Conservation (phyloP, 2,888 invertebrate species). For the Lasioglossum figueresi region DNA sequence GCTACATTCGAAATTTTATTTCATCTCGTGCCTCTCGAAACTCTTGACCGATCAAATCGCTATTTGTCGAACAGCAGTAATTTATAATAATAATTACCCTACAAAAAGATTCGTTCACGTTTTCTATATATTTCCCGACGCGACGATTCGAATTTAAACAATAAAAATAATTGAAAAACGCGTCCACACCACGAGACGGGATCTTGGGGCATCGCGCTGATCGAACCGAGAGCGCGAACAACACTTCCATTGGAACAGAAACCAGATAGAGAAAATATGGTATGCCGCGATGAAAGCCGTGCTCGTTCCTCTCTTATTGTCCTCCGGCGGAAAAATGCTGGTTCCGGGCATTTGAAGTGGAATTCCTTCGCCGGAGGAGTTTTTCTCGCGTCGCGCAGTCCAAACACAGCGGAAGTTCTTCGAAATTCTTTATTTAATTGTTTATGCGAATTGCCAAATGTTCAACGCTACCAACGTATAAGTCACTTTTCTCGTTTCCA, state of each 20-base stretch:
- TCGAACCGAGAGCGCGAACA: slow-evolving; percentile 1
- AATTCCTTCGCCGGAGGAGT: slow-evolving; percentile 35
- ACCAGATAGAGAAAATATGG: slow-evolving; percentile 36
- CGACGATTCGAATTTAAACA: no score
- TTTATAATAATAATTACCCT: background rate
- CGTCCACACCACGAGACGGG: no score
- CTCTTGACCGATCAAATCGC: background rate
- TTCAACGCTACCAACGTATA: no score
- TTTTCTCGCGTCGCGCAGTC: slow-evolving; percentile 6
- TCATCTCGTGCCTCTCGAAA: background rate
- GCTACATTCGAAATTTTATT: background rate
- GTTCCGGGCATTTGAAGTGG: slow-evolving; percentile 23
- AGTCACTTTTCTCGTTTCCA: background rate
- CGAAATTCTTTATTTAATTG: background rate
- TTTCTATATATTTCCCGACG: background rate
- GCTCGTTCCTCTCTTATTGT: slow-evolving; percentile 22
- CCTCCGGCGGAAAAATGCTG: slow-evolving; percentile 15
- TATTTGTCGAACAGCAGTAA: background rate
- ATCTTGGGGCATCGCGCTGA: background rate
- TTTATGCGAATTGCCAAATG: no score
- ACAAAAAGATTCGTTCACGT: background rate
- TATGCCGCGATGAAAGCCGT: slow-evolving; percentile 20
- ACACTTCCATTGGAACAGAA: slow-evolving; percentile 41
- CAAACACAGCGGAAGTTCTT: slow-evolving; percentile 3
- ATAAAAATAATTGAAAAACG: no score